Base-by-base conservation (phyloP, 2,113 vertebrate species). In the Podarcis raffonei region DNA sequence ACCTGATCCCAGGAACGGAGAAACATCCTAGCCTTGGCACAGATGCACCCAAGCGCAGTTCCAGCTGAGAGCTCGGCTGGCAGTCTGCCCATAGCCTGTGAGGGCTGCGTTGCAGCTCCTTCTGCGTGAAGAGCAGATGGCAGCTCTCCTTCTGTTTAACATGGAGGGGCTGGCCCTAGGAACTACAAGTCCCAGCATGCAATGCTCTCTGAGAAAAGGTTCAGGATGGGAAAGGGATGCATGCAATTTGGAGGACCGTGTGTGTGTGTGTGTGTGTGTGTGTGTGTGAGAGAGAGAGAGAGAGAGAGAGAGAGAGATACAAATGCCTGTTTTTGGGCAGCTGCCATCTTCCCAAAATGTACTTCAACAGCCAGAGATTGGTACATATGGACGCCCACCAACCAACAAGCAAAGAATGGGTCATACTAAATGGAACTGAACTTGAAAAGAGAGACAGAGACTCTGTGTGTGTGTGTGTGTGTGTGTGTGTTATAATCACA, bases 1-100 rank as follows among this genome's bases (percentile, higher is more conserved):
- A 90, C 89, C 71, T 77, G 89, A 90, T 82, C 84, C 84, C 25
- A n/a, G 71, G n/a, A 76, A 69, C 37, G 23, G 42, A 13, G 69
- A 66, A 59, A 75, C 37, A 68, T 30, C 77, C 83, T 48, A 30
- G 77, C 71, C 69, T 68, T 82, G 87, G 72, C 81, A 83, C 87
- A 83, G 62, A 83, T 35, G n/a, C 81, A 88, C 42, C 72, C 81
- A 78, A 86, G 85, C 75, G 18, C 75, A 48, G 76, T 80, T 83
- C 77, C 77, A 89, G 84, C 57, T 75, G 53, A 85, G 66, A 66
- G 79, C 89, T 57, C 12, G 16, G 35, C 89, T 76, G 84, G 89
- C 84, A 13, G 71, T 22, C 42, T 59, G 71, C 89, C 84, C 68
- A 1, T 1, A 83, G 32, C 78, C 59, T 20, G 57, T 12, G 18